Evolutionary conservation across 2,113 vertebrate genomes (phyloP).

Genomic region (Taurulus bubalis): DNA sequence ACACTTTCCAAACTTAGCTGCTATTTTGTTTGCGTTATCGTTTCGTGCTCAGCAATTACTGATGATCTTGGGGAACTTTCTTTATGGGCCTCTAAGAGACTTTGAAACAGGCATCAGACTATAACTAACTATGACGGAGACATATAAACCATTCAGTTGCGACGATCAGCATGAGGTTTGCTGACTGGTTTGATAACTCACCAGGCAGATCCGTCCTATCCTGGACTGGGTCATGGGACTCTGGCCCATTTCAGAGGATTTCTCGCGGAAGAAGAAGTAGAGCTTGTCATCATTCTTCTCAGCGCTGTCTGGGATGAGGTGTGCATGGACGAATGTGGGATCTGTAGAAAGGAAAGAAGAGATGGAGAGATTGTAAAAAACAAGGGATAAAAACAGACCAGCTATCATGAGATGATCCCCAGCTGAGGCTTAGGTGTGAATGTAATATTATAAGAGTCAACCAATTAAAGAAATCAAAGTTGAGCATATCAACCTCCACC

Average conservation of each 20-base stretch:
- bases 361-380: neutral
- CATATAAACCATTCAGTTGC: conserved; percentile 40
- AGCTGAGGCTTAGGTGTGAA: neutral
- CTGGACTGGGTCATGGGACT: conserved; percentile 94
- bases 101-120: conserved; percentile 23
- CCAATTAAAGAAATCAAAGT: neutral
- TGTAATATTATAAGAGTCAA: neutral
- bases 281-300: conserved; percentile 98
- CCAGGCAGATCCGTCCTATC: conserved; percentile 97
- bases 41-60: conserved; percentile 37
- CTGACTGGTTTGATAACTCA: conserved; percentile 75
- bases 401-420: neutral
- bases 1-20: conserved; percentile 25
- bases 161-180: conserved; percentile 46
- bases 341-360: conserved; percentile 81
- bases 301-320: conserved; percentile 96
- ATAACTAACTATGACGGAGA: conserved; percentile 49
- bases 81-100: conserved; percentile 31
- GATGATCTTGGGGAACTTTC: conserved; percentile 44
- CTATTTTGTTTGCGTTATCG: conserved; percentile 22
- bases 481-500: neutral
- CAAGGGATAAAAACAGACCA: neutral
- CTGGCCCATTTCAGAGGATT: conserved; percentile 91
- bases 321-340: conserved; percentile 93
- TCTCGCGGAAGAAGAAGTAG: conserved; percentile 99